Evolutionary conservation across 2,888 invertebrate genomes (phyloP).

Genomic region (Argyresthia goedartella): DNA sequence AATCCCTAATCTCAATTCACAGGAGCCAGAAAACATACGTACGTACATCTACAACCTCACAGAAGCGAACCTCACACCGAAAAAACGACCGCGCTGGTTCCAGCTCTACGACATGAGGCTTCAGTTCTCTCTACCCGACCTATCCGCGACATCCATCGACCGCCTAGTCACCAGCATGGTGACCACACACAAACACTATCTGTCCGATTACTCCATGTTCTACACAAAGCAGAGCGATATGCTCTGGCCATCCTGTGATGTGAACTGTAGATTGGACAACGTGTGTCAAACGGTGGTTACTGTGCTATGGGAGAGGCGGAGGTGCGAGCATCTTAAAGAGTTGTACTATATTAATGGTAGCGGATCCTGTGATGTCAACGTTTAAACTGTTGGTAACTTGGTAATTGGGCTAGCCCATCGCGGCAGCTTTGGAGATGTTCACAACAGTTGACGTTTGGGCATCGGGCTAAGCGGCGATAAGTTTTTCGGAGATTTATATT

Average conservation of each 20-base stretch:
- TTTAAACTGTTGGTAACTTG: too few relatives aligned
- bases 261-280: conserved; percentile 54
- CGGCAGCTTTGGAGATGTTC: neutral
- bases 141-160: conserved; percentile 75
- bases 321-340: conserved; percentile 34
- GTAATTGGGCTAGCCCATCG: neutral
- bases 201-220: conserved; percentile 68
- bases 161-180: conserved; percentile 72
- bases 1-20: too few relatives aligned
- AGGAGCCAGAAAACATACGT: conserved; percentile 77
- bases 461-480: too few relatives aligned
- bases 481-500: too few relatives aligned
- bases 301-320: conserved; percentile 55
- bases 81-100: conserved; percentile 76
- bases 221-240: conserved; percentile 62
- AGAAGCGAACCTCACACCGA: conserved; percentile 74
- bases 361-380: too few relatives aligned
- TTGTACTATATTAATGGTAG: conserved; percentile 16
- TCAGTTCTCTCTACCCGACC: conserved; percentile 71
- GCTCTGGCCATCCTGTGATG: conserved; percentile 52
- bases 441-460: too few relatives aligned
- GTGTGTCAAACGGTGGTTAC: conserved; percentile 70
- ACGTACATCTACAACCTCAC: conserved; percentile 84
- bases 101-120: conserved; percentile 81
- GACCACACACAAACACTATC: conserved; percentile 46